Conservation (phyloP, 2,797 vertebrate genomes). For the Nannoperca australis region DNA sequence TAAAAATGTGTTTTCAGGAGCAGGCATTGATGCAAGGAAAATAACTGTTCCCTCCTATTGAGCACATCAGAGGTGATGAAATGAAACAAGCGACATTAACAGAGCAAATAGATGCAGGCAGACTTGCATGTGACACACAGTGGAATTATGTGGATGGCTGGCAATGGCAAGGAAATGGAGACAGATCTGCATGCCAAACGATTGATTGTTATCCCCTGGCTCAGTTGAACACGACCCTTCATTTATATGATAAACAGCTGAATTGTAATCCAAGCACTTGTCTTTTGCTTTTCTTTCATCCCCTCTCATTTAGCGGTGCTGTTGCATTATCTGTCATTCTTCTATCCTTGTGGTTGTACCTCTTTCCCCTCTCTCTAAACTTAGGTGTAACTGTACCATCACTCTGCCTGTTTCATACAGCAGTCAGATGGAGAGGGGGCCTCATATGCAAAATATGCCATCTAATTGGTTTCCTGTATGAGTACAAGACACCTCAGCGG, state of each 20-base stretch:
- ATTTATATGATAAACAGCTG: conserved; percentile 77
- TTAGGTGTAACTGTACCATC: not conserved
- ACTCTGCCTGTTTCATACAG: conserved; percentile 7
- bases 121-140: conserved; percentile 42
- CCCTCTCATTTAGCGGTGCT: conserved; percentile 53
- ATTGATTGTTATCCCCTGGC: conserved; percentile 67
- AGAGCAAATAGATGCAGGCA: conserved; percentile 44
- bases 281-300: conserved; percentile 44
- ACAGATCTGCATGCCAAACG: conserved; percentile 51
- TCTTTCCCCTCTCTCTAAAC: not conserved
- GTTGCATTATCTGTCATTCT: conserved; percentile 31
- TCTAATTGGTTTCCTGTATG: conserved; percentile 53
- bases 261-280: conserved; percentile 59
- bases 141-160: conserved; percentile 54
- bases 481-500: conserved; percentile 32
- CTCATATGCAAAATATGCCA: conserved; percentile 37
- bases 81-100: conserved; percentile 55
- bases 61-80: conserved; percentile 55
- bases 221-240: conserved; percentile 61
- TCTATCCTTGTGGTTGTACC: not conserved
- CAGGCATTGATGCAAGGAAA: conserved; percentile 16
- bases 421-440: conserved; percentile 21
- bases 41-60: conserved; percentile 8
- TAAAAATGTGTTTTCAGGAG: conserved; percentile 6
- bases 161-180: conserved; percentile 42